Evolutionary conservation across 1,140 invertebrate species (phyloP).

Genomic region (Aphis gossypii): DNA sequence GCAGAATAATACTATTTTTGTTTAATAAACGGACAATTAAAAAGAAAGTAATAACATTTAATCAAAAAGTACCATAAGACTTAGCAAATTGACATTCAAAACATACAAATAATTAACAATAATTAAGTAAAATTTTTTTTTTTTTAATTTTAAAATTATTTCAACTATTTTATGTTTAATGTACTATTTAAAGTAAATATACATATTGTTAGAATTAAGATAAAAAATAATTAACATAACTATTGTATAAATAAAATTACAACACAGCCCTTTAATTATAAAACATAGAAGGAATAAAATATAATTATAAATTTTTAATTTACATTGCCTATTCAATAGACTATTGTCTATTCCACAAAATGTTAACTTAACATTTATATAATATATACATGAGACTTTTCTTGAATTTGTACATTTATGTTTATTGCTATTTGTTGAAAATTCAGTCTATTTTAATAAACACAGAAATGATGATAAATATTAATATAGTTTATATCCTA

Average conservation of each 20-base stretch:
- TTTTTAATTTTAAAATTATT: not conserved
- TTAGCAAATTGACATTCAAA: constrained; percentile 25
- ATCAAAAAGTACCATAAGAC: constrained; percentile 41
- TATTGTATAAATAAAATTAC: constrained; percentile 31
- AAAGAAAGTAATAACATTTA: constrained; percentile 46
- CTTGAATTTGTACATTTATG: constrained; percentile 15
- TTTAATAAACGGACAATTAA: constrained; percentile 29
- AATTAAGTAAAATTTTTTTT: not conserved
- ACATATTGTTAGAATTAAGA: constrained; percentile 15
- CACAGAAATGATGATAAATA: constrained; percentile 33
- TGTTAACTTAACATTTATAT: not conserved
- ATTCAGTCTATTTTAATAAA: constrained; percentile 54
- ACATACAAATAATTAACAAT: constrained; percentile 51
- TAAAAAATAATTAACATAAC: constrained; percentile 23
- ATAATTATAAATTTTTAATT: not conserved
- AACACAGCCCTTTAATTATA: constrained; percentile 57
- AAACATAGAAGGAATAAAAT: constrained; percentile 21
- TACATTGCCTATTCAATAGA: constrained; percentile 21
- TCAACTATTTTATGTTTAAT: not conserved
- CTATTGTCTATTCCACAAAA: not conserved
- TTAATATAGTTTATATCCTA: constrained; percentile 27
- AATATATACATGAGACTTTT: not conserved
- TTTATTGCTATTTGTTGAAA: constrained; percentile 17
- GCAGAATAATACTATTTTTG: not conserved
- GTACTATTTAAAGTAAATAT: constrained; percentile 30